Evolutionary conservation across 1,140 invertebrate genomes (phyloP).

Genomic region (Drosophila burlai): DNA sequence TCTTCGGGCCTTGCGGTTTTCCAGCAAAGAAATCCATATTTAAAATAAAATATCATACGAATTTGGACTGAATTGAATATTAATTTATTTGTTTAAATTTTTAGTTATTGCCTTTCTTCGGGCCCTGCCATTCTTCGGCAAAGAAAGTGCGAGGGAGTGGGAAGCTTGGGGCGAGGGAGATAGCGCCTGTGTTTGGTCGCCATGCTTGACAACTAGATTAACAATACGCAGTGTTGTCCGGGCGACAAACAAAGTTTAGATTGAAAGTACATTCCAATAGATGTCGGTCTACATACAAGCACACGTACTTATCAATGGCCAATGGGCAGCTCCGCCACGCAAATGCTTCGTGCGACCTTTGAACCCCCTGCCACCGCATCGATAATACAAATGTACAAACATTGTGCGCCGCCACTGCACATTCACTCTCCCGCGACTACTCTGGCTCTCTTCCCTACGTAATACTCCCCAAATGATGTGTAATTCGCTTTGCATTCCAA

Average conservation of each 20-base stretch:
- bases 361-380: conserved; percentile 45
- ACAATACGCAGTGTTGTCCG: conserved; percentile 39
- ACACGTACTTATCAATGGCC: conserved; percentile 45
- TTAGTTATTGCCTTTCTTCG: neutral
- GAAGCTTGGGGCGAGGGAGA: conserved; percentile 8
- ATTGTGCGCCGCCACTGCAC: conserved; percentile 17
- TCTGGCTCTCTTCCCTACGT: conserved; percentile 34
- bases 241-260: conserved; percentile 35
- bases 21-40: too few relatives aligned
- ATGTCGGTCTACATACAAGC: neutral
- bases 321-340: conserved; percentile 37
- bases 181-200: conserved; percentile 33
- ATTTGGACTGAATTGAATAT: too few relatives aligned
- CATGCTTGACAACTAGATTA: conserved; percentile 55
- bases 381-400: conserved; percentile 41
- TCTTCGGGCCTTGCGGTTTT: too few relatives aligned
- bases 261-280: conserved; percentile 40
- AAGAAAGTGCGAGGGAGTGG: neutral
- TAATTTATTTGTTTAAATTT: too few relatives aligned
- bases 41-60: too few relatives aligned
- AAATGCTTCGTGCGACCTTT: conserved; percentile 56
- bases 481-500: conserved; percentile 50
- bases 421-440: neutral
- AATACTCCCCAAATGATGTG: conserved; percentile 49
- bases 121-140: neutral